Evolutionary conservation across 2,888 invertebrate species (phyloP), one percentile per base, ranked within the genome.

Genomic region (Pheosia tremula): DNA sequence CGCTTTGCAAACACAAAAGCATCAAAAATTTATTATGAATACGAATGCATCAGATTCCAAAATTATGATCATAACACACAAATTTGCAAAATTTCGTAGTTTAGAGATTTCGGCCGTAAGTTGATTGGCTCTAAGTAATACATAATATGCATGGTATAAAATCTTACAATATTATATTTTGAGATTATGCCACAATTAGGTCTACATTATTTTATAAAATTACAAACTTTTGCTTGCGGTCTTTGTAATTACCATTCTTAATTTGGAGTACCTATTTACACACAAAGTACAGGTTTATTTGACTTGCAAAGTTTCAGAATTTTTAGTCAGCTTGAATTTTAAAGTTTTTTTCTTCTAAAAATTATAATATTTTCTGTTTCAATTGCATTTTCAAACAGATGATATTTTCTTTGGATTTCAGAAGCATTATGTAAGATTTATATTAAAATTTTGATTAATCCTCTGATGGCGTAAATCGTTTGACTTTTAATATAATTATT

Each of bases 371-470:
- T 84, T 80, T 81, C 83, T 85, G 82, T 88, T 87, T 87, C 84
- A 84, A 80, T 88, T 81, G 83, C 86, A 87, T 88, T 85, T 88
- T 84, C 87, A 87, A 83, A 87, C 86, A 86, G 86, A 88, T 84
- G 83, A 84, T 72, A 77, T 72, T 85, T 86, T 86, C 82, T 87
- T 87, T 89, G 87, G 86, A 88, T 87, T 82, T 86, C 83, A 85
- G 85, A 87, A 75, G 75, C 78, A 89, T 86, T 84, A 86, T 83
- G 87, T 89, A 89, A 89, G 88, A 81, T 83, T 85, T 72, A 75
- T 79, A 71, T 84, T 83, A 82, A 71, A 85, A 83, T 83, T 81
- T 81, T 82, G 71, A 77, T 71, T 73, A 77, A 80, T 78, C 67
- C 67, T 80, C 64, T 58, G 74, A 65, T 68, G 77, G 45, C 68